A percentile compares a stretch with the other conserved stretches of the same genome.
Conservation (phyloP, 1,140 invertebrate species). For the Drosophila yakuba region DNA sequence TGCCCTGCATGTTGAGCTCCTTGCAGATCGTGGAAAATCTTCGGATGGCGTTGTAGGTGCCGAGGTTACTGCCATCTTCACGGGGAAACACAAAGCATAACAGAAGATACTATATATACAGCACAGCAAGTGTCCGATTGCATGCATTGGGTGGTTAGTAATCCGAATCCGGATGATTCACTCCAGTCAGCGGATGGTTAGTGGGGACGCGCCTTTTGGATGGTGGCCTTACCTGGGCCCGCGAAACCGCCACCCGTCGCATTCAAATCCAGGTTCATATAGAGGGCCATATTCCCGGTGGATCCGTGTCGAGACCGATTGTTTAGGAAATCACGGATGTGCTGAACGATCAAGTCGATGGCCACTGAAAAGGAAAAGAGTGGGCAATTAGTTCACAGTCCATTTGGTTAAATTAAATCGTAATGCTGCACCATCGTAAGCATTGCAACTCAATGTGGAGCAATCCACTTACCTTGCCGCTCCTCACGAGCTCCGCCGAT, state of each 20-base stretch:
- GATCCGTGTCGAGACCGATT: constrained; percentile 85
- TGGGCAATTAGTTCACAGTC: not conserved
- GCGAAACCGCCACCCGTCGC: constrained; percentile 23
- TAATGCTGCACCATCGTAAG: constrained; percentile 34
- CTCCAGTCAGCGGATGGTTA: constrained; percentile 49
- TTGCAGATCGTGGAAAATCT: constrained; percentile 83
- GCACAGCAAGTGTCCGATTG: constrained; percentile 18
- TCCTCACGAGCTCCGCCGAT: constrained; percentile 14
- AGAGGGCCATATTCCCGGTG: constrained; percentile 68
- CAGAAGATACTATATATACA: constrained; percentile 30
- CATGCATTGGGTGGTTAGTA: constrained; percentile 49
- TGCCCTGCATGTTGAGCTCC: constrained; percentile 75
- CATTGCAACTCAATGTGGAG: constrained; percentile 25
- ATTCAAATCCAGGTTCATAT: constrained; percentile 70
- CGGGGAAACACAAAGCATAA: constrained; percentile 58
- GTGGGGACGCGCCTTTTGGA: constrained; percentile 66
- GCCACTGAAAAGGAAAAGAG: constrained; percentile 89
- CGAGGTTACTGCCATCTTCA: constrained; percentile 50
- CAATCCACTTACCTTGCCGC: constrained; percentile 34
- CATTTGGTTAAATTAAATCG: not conserved
- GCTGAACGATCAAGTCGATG: constrained; percentile 97
- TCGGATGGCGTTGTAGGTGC: constrained; percentile 73
- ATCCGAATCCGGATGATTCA: constrained; percentile 39
- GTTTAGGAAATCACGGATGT: constrained; percentile 93
- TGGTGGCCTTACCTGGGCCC: constrained; percentile 63